Percentiles rank a stretch among this genome's conserved stretches.
Conservation (phyloP, 2,888 invertebrate species). For the Rhodophaea formosa region DNA sequence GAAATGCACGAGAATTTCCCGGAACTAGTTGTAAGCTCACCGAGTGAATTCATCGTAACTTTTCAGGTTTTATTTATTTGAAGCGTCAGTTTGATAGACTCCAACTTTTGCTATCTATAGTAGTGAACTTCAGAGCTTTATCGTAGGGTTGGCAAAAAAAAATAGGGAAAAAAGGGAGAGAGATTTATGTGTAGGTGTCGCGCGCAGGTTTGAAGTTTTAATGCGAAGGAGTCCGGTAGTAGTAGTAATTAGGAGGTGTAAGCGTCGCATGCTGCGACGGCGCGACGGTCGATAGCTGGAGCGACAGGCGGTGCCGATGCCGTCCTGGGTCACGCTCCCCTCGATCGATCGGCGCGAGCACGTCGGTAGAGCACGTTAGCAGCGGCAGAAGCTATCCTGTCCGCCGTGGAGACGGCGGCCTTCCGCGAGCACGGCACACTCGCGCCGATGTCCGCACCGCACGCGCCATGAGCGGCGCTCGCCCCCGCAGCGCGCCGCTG, state of each 20-base stretch:
- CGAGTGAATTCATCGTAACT: not conserved
- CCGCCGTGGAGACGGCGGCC: constrained; percentile 57
- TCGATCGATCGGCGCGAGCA: constrained; percentile 61
- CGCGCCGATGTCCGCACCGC: constrained; percentile 69
- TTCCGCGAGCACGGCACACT: constrained; percentile 37
- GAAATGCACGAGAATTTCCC: too few relatives aligned
- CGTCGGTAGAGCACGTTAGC: constrained; percentile 61
- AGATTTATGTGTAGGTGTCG: constrained; percentile 46
- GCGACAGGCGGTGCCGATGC: constrained; percentile 63
- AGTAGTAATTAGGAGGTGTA: constrained; percentile 63
- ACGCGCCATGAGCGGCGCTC: constrained; percentile 77
- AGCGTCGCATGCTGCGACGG: constrained; percentile 64
- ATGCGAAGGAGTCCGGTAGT: constrained; percentile 52
- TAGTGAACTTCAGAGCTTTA: not conserved
- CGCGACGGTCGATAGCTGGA: constrained; percentile 69
- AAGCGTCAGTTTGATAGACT: not conserved
- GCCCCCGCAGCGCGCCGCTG: constrained; percentile 81
- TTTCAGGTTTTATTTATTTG: not conserved
- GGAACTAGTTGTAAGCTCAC: too few relatives aligned
- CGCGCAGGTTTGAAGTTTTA: constrained; percentile 59
- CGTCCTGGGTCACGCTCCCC: constrained; percentile 67
- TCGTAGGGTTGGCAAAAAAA: not conserved
- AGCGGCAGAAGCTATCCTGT: constrained; percentile 55
- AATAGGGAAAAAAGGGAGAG: constrained; percentile 20
- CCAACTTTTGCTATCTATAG: not conserved